These are phyloP conservation scores for Cyclophora punctaria DNA, from an alignment of 2,888 invertebrate genomes.

Conservation along the genomic window DNA sequence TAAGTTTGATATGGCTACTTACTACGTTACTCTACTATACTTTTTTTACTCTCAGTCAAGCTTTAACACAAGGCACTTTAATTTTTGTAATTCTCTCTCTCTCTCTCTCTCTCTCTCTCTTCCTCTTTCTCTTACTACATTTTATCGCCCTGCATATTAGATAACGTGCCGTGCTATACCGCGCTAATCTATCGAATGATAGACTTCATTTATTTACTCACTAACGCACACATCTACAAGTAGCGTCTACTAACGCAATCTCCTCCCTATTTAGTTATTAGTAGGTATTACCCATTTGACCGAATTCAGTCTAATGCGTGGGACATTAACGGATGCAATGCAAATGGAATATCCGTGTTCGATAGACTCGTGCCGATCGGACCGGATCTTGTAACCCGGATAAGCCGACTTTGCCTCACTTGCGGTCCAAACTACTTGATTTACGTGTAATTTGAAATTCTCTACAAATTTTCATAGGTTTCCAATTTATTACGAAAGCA, in stretches of 20 bases:
- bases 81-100: too few species aligned
- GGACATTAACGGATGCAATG: conserved; percentile 40
- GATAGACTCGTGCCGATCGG: conserved; percentile 42
- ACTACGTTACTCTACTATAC: too few species aligned
- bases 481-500: conserved; percentile 1
- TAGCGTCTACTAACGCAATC: background rate
- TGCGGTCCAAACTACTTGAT: conserved; percentile 26
- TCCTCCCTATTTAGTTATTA: conserved; percentile 2
- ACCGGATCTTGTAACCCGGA: conserved; percentile 43
- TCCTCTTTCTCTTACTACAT: too few species aligned
- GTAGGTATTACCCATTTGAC: conserved; percentile 28
- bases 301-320: conserved; percentile 28
- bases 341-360: conserved; percentile 59
- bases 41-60: too few species aligned
- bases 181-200: too few species aligned
- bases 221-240: too few species aligned
- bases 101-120: too few species aligned
- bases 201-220: too few species aligned
- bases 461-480: conserved; percentile 2
- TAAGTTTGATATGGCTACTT: too few species aligned
- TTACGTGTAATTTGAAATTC: conserved; percentile 14
- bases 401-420: conserved; percentile 39
- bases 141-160: too few species aligned
- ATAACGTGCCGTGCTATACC: too few species aligned
- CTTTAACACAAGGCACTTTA: too few species aligned